Evolutionary conservation across 2,113 vertebrate genomes (phyloP).

Genomic region (Burhinus oedicnemus): DNA sequence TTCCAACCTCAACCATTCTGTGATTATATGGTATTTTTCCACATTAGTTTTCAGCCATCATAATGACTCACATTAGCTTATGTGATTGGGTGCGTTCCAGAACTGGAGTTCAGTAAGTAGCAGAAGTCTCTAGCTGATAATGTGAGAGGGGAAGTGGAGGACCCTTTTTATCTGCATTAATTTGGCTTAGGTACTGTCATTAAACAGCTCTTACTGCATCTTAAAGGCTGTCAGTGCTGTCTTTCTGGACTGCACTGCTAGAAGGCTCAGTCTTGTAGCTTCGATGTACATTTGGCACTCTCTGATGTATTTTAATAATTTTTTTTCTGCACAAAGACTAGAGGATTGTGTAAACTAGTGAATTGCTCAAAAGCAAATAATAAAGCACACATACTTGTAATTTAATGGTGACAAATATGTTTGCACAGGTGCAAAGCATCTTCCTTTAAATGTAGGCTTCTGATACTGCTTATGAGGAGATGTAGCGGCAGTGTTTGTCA

Average conservation of each 20-base stretch:
- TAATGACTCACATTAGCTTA: not conserved
- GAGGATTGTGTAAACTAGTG: not conserved
- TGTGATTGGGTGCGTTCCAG: not conserved
- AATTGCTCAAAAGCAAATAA: not conserved
- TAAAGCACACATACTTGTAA: not conserved
- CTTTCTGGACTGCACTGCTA: not conserved
- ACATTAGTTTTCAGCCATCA: not conserved
- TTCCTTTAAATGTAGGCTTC: not conserved
- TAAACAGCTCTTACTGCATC: not conserved
- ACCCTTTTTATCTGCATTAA: not conserved
- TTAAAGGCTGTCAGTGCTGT: not conserved
- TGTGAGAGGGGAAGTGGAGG: not conserved
- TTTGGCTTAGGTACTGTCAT: not conserved
- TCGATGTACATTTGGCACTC: not conserved
- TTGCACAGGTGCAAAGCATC: not conserved
- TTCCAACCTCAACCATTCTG: not conserved
- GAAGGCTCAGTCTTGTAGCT: not conserved
- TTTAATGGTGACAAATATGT: not conserved
- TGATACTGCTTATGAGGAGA: not conserved
- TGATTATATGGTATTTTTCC: not conserved
- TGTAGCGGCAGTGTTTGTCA: not conserved
- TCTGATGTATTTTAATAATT: not conserved
- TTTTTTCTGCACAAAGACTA: not conserved
- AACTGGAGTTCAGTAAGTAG: not conserved
- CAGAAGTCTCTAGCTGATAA: not conserved